Evolutionary conservation across 2,888 invertebrate species (phyloP).

Genomic region (Metallyticus violacea): DNA sequence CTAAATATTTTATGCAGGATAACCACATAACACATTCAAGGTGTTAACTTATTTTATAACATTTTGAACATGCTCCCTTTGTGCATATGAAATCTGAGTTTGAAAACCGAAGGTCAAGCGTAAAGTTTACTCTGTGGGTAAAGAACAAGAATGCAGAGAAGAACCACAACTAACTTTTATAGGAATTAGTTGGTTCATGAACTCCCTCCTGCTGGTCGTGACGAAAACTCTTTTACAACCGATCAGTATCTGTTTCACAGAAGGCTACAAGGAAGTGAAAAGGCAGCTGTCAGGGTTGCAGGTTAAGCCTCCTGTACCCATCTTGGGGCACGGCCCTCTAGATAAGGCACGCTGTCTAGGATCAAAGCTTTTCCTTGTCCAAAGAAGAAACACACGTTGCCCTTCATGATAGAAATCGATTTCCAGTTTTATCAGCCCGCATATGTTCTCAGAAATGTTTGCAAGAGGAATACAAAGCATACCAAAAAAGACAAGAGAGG

Average conservation of each 20-base stretch:
- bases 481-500: neutral
- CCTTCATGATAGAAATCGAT: conserved; percentile 11
- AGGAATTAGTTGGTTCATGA: neutral
- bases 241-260: neutral
- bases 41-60: too few species aligned
- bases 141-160: neutral
- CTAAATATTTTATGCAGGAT: too few species aligned
- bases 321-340: neutral
- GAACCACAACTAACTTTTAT: too few species aligned
- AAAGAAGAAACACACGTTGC: neutral
- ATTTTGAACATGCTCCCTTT: too few species aligned
- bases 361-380: neutral
- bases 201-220: neutral
- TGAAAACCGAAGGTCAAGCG: neutral
- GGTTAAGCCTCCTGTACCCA: neutral
- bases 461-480: neutral
- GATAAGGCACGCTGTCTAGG: neutral
- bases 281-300: neutral
- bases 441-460: neutral
- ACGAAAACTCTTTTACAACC: neutral
- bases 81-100: neutral
- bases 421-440: neutral
- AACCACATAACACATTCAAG: too few species aligned
- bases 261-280: neutral
- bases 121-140: too few species aligned